A percentile compares a stretch with the other conserved stretches of the same genome.
phyloP scores from a whole-genome alignment of 1,140 invertebrate genomes.

The Bombus ignitus region DNA sequence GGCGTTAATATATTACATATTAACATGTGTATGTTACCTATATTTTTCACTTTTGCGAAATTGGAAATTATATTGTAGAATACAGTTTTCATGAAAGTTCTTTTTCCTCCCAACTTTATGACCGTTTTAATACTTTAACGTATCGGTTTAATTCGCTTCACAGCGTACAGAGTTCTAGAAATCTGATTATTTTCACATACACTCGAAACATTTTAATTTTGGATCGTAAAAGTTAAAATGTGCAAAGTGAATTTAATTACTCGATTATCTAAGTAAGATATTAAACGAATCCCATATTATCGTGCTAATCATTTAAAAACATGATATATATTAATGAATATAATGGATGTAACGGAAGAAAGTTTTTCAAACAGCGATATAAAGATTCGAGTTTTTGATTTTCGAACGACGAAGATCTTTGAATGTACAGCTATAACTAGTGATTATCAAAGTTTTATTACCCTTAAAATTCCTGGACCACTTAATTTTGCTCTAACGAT shows the following conservation, averaged over 20 bases:
- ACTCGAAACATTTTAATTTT: background rate
- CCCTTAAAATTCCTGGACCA: slow-evolving; percentile 70
- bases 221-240: background rate
- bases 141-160: too few relatives aligned
- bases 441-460: slow-evolving; percentile 31
- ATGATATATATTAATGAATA: background rate
- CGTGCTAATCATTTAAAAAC: background rate
- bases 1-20: background rate
- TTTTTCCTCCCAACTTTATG: too few relatives aligned
- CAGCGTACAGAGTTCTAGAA: background rate
- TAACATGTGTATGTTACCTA: background rate
- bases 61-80: background rate
- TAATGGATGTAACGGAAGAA: too few relatives aligned
- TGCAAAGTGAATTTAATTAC: background rate
- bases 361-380: background rate
- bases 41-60: background rate
- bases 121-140: too few relatives aligned
- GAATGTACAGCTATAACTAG: too few relatives aligned
- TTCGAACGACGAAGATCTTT: too few relatives aligned
- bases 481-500: slow-evolving; percentile 76
- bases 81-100: background rate
- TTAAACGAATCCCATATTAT: background rate
- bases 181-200: background rate
- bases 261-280: background rate
- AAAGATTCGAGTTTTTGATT: background rate